Percentiles rank a stretch among this genome's conserved stretches.
Evolutionary conservation across 1,140 invertebrate species (phyloP).

Genomic region (Bombus waltoni): DNA sequence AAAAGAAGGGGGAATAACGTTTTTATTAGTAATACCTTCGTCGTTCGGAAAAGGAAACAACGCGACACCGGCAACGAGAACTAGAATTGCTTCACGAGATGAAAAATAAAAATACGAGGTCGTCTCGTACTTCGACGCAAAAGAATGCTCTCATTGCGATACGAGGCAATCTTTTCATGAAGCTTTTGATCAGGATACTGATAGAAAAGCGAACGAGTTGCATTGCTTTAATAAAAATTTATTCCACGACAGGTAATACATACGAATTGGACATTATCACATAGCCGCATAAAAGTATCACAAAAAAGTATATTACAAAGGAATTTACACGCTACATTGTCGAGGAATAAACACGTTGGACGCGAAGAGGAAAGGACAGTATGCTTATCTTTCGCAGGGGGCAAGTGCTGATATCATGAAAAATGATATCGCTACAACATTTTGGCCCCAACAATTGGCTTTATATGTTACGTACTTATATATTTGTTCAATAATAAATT

Average conservation of each 20-base stretch:
- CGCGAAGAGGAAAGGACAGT: neutral
- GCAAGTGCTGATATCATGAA: neutral
- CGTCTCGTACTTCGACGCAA: neutral
- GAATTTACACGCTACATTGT: slow-evolving; percentile 52
- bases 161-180: slow-evolving; percentile 23
- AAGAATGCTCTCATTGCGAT: neutral
- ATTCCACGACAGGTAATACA: slow-evolving; percentile 52
- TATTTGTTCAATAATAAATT: neutral
- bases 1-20: neutral
- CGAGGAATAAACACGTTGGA: neutral
- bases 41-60: neutral
- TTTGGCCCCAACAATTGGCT: slow-evolving; percentile 28
- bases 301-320: slow-evolving; percentile 57
- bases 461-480: neutral
- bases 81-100: neutral
- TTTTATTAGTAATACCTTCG: neutral
- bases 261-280: slow-evolving; percentile 39
- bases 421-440: neutral
- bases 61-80: neutral
- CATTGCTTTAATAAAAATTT: slow-evolving; percentile 51
- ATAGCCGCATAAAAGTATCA: slow-evolving; percentile 45
- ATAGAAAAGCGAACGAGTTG: neutral
- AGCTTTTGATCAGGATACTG: slow-evolving; percentile 12
- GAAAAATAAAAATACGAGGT: slow-evolving; percentile 24
- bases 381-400: neutral